Evolutionary conservation across 2,797 vertebrate genomes (phyloP).

Genomic region (Moxostoma hubbsi): DNA sequence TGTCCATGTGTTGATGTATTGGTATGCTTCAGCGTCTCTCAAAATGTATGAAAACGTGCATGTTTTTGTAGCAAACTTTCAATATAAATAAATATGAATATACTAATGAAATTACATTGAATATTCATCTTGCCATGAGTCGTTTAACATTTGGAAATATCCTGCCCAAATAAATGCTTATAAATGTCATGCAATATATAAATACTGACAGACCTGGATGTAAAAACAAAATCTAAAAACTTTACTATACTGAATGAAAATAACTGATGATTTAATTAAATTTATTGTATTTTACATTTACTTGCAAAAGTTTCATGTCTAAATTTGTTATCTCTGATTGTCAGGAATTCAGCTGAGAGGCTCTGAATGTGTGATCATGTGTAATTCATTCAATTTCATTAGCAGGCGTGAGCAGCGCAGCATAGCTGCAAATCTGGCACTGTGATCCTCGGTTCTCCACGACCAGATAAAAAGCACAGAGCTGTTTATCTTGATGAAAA

Average conservation of each 20-base stretch:
- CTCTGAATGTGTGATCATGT: not conserved
- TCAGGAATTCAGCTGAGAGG: slow-evolving; percentile 13
- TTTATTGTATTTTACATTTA: not conserved
- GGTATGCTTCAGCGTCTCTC: no score
- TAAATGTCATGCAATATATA: not conserved
- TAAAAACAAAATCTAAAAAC: no score
- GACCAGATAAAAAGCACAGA: slow-evolving; percentile 47
- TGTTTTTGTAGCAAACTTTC: no score
- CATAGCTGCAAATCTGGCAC: slow-evolving; percentile 29
- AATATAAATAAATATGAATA: not conserved
- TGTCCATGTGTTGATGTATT: no score
- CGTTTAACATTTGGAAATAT: not conserved
- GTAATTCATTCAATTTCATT: slow-evolving; percentile 9
- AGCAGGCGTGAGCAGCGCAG: slow-evolving; percentile 17
- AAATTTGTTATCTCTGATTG: not conserved
- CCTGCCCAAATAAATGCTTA: not conserved
- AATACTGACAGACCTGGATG: not conserved
- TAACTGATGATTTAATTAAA: not conserved
- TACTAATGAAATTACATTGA: not conserved
- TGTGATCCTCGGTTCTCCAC: slow-evolving; percentile 31
- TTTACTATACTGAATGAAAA: not conserved
- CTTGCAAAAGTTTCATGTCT: slow-evolving; percentile 9
- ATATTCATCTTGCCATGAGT: no score
- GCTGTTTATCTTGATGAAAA: slow-evolving; percentile 57
- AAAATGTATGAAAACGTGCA: no score